phyloP scores from a whole-genome alignment of 2,888 invertebrate species.

The Eupithecia subfuscata region DNA sequence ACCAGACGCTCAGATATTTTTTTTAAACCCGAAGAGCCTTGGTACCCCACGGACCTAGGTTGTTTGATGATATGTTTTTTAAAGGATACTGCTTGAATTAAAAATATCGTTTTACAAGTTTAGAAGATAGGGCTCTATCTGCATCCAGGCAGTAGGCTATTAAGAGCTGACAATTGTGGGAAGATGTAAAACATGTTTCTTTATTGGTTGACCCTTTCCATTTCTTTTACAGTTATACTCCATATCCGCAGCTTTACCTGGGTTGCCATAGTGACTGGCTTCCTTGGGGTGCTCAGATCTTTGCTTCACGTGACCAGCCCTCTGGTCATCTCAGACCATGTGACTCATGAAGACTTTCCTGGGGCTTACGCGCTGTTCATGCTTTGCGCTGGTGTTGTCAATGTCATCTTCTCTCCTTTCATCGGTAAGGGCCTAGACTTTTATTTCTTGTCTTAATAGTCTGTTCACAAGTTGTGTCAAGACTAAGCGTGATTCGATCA shows the following conservation, averaged over 20 bases:
- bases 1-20: too few species aligned
- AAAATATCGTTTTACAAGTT: not conserved
- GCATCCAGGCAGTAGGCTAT: not conserved
- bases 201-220: not conserved
- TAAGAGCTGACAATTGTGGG: not conserved
- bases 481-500: not conserved
- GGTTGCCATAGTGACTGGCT: constrained; percentile 65
- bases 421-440: constrained; percentile 79
- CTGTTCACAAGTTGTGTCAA: not conserved
- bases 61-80: too few species aligned
- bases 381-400: constrained; percentile 86
- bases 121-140: not conserved
- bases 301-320: constrained; percentile 88
- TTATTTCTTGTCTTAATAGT: not conserved
- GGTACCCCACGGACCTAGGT: too few species aligned
- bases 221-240: constrained; percentile 62
- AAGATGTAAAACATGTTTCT: not conserved
- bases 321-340: constrained; percentile 87
- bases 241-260: constrained; percentile 62
- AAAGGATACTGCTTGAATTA: not conserved
- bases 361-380: constrained; percentile 89
- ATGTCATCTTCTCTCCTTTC: constrained; percentile 85
- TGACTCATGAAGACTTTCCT: constrained; percentile 85
- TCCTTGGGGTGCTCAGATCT: constrained; percentile 86
- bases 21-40: too few species aligned